These are phyloP conservation scores for Emydoidea blandingii DNA, from an alignment of 2,797 vertebrate genomes.

Conservation along the genomic window DNA sequence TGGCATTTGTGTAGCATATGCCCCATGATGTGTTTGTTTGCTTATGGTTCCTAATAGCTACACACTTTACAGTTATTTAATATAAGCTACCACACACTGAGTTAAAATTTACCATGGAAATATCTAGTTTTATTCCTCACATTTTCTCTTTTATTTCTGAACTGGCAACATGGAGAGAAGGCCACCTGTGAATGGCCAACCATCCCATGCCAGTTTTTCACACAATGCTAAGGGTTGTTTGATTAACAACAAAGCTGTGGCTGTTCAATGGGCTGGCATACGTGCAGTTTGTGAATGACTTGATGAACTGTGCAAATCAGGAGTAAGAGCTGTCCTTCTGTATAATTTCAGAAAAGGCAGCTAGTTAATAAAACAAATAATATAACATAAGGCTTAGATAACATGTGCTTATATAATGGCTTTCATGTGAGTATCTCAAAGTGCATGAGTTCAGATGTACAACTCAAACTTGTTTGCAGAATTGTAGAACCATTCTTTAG, in stretches of 20 bases:
- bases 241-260: background rate
- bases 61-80: too few relatives aligned
- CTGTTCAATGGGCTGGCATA: background rate
- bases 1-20: background rate
- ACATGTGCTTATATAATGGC: background rate
- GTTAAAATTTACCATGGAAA: too few relatives aligned
- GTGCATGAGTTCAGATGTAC: background rate
- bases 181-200: background rate
- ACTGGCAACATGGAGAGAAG: background rate
- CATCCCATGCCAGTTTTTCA: background rate
- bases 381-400: background rate
- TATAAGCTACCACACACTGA: too few relatives aligned
- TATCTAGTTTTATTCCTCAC: too few relatives aligned
- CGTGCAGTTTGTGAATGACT: accelerated
- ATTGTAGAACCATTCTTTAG: background rate
- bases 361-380: background rate
- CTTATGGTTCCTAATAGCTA: background rate
- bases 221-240: background rate
- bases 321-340: background rate
- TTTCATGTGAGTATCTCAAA: background rate
- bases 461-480: background rate
- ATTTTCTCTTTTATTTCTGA: background rate
- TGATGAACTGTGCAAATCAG: background rate
- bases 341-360: background rate
- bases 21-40: background rate